Base-by-base conservation (phyloP, 2,797 vertebrate genomes). In the Hyperoplus lanceolatus region DNA sequence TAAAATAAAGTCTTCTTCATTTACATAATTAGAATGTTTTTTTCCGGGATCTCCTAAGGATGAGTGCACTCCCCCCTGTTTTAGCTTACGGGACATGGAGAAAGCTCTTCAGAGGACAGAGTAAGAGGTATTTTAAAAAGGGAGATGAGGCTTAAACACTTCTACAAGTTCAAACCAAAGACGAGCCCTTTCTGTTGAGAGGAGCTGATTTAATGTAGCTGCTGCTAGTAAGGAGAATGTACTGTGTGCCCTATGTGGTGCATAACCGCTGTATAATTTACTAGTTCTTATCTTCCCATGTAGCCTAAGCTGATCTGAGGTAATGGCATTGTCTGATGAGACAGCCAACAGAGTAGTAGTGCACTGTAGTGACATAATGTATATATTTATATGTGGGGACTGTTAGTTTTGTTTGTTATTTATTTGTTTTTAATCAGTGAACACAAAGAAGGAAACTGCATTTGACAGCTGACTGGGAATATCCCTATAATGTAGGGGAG, bases 21-120 rank as follows among this genome's bases (percentile, higher is more conserved):
- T 93, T 93, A 13, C 91, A 92, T 92, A 91, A 92, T 93, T 91
- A 80, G 70, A 87, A 89, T 87, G 82, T 77, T 29, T 29, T 21
- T 29, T 29, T 29, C 29, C 29, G 1, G 78, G 81, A 88, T 90
- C 79, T 80, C 79, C 68, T 79, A 86, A 83, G 79, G 65, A 83
- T 80, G 57, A 75, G 78, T 68, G 89, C 88, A 29, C 29, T 29
- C 29, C 29, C 29, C 29, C 29, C 29, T 29, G 29, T 29, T 29
- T 29, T 29, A 29, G 29, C 29, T 29, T 83, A 89, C 85, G 75
- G 88, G 90, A 90, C 79, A 79, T 77, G 14, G 29, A 8, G 51
- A 71, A 86, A 73, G 62, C 84, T 84, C 81, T 48, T 41, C 82
- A 84, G 80, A 93, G 88, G 91, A 89, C 87, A 29, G 57, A 85